Evolutionary conservation across 2,113 vertebrate genomes (phyloP), one percentile per base, ranked within the genome.

Genomic region (Leptobrachium leishanense): DNA sequence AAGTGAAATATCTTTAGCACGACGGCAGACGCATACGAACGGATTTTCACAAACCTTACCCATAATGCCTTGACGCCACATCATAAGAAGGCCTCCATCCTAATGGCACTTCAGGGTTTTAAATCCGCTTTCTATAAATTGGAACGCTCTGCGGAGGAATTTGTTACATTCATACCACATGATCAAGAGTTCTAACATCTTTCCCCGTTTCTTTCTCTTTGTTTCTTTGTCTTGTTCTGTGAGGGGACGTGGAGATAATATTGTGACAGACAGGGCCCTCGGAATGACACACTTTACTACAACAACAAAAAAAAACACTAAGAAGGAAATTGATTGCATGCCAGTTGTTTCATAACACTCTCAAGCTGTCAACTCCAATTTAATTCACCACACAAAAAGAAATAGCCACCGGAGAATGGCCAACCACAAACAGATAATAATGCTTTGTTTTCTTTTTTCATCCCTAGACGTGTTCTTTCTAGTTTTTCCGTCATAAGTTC

Each of bases 291-390:
- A 79, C 70, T 79, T 79, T 79, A 79, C 77, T 73, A 79, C 63
- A 67, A 44, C 55, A 46, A n/a, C n/a, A n/a, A n/a, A n/a, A n/a
- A n/a, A 74, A 79, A 79, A 55, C 77, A 79, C 70, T 73, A 74
- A 73, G 70, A 79, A 79, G 77, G 74, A 66, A 73, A 79, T 79
- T 79, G 77, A 79, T 79, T 79, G 77, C 70, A 79, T 79, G 70
- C 77, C 77, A 79, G 70, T 79, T 79, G 77, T 79, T 79, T 79
- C 71, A 79, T 79, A 79, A 79, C 77, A 73, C 70, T 79, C 77
- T 79, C 70, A 79, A 79, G 70, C 77, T 73, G 70, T 80, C 77
- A 80, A 63, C 77, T 80, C 63, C 55, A 70, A 80, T 80, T 80
- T 80, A 80, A 80, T 80, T 74, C 70, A 80, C 70, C 63, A 41